Conservation (phyloP, 2,113 vertebrate species). For the Tursiops truncatus region DNA sequence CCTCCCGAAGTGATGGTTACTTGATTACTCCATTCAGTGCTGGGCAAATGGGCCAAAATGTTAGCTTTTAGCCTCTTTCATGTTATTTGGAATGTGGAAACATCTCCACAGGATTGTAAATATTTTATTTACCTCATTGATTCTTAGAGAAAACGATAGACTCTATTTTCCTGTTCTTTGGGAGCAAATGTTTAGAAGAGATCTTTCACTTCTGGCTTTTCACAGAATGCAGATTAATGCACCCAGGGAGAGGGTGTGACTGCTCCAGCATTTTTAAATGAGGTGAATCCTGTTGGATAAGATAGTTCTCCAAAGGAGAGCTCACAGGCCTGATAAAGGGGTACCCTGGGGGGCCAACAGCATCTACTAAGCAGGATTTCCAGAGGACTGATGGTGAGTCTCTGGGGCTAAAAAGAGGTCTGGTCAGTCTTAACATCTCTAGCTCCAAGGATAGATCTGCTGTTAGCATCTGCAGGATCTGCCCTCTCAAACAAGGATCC, state of each 20-base stretch:
- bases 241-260: background rate
- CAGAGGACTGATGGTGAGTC: background rate
- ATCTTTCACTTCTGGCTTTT: background rate
- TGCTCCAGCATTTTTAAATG: background rate
- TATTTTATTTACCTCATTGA: conserved; percentile 39
- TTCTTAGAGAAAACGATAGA: background rate
- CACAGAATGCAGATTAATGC: background rate
- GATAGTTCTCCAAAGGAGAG: background rate
- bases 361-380: background rate
- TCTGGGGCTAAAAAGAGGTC: background rate
- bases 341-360: fast-evolving
- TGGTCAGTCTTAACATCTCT: background rate
- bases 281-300: background rate
- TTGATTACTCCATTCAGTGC: background rate
- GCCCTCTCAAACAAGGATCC: background rate
- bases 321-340: no score
- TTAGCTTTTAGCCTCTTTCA: background rate
- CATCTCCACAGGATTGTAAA: background rate
- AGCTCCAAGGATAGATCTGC: background rate
- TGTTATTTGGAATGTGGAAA: background rate
- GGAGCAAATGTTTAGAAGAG: background rate
- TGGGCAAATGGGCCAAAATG: background rate
- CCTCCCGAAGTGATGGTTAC: background rate
- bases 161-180: background rate
- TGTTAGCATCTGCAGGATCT: background rate